Evolutionary conservation across 2,797 vertebrate species (phyloP), one percentile per base, ranked within the genome.

Genomic region (Bovichtus diacanthus): DNA sequence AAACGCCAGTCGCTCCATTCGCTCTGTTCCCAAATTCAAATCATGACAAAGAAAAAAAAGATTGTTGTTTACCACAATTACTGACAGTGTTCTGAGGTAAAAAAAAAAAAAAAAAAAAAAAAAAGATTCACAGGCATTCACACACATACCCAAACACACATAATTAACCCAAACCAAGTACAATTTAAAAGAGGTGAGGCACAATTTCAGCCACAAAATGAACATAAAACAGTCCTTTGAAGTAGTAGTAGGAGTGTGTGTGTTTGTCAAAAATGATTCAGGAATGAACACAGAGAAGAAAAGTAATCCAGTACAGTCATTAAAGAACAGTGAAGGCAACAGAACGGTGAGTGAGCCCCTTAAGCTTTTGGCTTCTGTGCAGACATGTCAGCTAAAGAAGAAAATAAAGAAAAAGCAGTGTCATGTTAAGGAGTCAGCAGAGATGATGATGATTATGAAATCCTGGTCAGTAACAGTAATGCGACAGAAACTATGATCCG

Each of bases 1-100:
- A 38, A 51, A 82, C 5, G 2, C n/a, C 39, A 3, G 31, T 73
- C 18, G n/a, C 75, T 76, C 77, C 23, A 63, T 67, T 85, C 19
- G 1, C 83, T 63, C 85, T 29, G 67, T 66, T 88, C 87, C 78
- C 68, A 78, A 86, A 88, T 81, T 31, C 44, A 81, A 85, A 19
- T 70, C 46, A 78, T 64, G 25, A 84, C 43, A 58, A 82, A 72
- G 53, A 29, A 70, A 29, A 70, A 67, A 21, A 83, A 63, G 7
- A 73, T 31, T 18, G 55, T 73, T 72, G 51, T 62, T 85, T 72
- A 75, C 62, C 69, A 89, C 6, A 63, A 85, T 84, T 84, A 88
- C 71, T 65, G 63, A 87, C 78, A 79, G 81, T 78, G 66, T 88
- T 90, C 60, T 84, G 87, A 90, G 82, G 90, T 92, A 90, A 78